Conservation (phyloP, 2,797 vertebrate species). For the Sorex maritimensis region DNA sequence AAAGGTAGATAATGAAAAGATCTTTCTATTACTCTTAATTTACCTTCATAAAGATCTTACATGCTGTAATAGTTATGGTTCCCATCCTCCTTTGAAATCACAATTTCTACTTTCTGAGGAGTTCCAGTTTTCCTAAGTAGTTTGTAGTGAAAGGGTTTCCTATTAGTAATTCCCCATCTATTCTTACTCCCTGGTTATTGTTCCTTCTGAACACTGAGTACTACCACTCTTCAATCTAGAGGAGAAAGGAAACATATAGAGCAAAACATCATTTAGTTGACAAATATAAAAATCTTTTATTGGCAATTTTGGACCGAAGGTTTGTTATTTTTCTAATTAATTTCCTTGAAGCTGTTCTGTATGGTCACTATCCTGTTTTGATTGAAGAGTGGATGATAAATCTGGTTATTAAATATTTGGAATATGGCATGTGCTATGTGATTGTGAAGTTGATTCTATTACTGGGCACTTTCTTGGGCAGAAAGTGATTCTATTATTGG, state of each 20-base stretch:
- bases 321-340: no score
- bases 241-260: neutral
- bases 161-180: neutral
- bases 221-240: neutral
- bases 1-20: neutral
- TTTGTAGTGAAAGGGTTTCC: no score
- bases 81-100: neutral
- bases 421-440: no score
- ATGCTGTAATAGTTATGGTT: neutral
- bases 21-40: constrained; percentile 10
- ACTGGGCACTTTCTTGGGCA: no score
- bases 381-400: no score
- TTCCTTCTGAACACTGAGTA: neutral
- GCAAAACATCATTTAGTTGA: neutral
- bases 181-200: neutral
- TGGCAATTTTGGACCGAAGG: neutral
- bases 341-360: no score
- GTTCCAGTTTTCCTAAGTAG: no score
- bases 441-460: no score
- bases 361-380: no score
- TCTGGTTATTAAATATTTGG: no score
- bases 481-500: no score
- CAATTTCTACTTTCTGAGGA: neutral
- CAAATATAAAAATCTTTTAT: neutral
- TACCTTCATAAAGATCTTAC: neutral